Percentiles rank a stretch among this genome's conserved stretches.
Conservation (phyloP, 2,888 invertebrate genomes). For the Athripsodes cinereus region DNA sequence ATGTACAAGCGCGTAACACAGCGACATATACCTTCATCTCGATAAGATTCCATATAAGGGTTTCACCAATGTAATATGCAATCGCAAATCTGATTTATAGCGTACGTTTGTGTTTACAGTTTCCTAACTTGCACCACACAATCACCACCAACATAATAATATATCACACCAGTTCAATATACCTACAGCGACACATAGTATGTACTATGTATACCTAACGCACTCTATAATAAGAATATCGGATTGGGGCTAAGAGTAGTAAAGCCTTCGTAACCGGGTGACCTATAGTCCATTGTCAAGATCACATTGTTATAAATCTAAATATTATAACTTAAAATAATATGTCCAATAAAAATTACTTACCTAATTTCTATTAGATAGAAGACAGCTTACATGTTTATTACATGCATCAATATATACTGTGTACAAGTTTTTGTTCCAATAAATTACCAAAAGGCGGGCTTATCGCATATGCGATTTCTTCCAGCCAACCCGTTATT, state of each 20-base stretch:
- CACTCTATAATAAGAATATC: no score
- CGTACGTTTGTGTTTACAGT: background rate
- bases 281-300: background rate
- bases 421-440: no score
- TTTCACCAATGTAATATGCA: background rate
- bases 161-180: background rate
- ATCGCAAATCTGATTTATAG: background rate
- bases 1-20: background rate
- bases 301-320: no score
- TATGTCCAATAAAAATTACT: no score
- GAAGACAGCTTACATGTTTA: no score
- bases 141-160: background rate
- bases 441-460: no score
- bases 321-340: no score
- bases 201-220: background rate
- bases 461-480: no score
- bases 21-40: background rate
- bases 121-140: background rate
- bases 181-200: background rate
- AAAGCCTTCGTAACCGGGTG: background rate
- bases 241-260: no score
- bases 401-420: no score
- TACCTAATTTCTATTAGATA: no score
- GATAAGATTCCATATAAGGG: background rate
- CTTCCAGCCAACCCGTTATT: no score